phyloP scores from a whole-genome alignment of 2,113 vertebrate species.

The Trogon melanurus region DNA sequence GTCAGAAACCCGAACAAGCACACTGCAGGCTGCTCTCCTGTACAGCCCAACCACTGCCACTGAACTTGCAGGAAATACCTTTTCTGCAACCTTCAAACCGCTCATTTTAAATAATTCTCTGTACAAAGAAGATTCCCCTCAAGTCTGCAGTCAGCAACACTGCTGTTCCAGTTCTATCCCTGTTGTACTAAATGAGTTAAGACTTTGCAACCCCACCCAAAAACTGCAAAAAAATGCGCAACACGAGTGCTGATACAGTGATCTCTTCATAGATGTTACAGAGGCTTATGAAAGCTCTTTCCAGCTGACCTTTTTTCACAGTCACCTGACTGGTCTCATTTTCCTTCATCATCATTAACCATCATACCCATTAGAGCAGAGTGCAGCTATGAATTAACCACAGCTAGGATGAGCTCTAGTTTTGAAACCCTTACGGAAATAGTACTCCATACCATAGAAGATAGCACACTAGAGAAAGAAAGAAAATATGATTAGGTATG shows the following conservation, averaged over 20 bases:
- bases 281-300: not conserved
- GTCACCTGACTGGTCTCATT: not conserved
- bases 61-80: not conserved
- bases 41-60: accelerated
- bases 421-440: not conserved
- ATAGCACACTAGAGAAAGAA: not conserved
- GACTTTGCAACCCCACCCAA: not conserved
- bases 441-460: not conserved
- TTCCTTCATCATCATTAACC: not conserved
- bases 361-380: not conserved
- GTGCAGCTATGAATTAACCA: not conserved
- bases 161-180: not conserved
- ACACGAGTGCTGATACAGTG: not conserved
- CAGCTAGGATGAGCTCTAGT: not conserved
- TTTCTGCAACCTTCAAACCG: not conserved
- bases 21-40: not conserved
- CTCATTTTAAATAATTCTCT: not conserved
- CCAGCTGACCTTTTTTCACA: not conserved
- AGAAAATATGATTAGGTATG: not conserved
- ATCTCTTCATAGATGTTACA: not conserved
- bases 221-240: not conserved
- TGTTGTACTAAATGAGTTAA: not conserved
- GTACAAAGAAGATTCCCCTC: not conserved
- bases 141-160: not conserved
- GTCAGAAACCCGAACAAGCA: not conserved